Evolutionary conservation across 2,113 vertebrate genomes (phyloP).

Genomic region (Taurulus bubalis): DNA sequence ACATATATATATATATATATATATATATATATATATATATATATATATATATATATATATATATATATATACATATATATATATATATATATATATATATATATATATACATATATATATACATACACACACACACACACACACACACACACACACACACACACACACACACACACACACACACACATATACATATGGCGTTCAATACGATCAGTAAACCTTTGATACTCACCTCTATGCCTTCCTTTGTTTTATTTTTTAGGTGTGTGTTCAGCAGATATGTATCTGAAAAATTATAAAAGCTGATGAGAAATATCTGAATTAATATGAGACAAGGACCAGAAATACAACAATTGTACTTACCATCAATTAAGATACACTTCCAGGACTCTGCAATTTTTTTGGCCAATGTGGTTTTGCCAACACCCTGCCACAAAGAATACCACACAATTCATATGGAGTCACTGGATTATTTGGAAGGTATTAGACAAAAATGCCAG

Average conservation of each 20-base stretch:
- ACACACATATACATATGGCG: not conserved
- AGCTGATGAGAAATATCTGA: conserved; percentile 1
- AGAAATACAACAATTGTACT: not conserved
- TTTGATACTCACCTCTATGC: conserved; percentile 82
- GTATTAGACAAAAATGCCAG: not conserved
- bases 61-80: too few relatives aligned
- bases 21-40: too few relatives aligned
- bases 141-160: too few relatives aligned
- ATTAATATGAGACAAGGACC: not conserved
- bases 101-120: too few relatives aligned
- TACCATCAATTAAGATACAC: conserved; percentile 92
- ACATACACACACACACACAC: too few relatives aligned
- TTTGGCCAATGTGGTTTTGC: conserved; percentile 91
- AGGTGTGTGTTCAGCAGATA: conserved; percentile 87
- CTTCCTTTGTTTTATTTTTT: conserved; percentile 80
- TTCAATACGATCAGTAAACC: not conserved
- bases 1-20: too few relatives aligned
- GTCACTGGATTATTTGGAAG: not conserved
- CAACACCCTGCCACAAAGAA: conserved; percentile 86
- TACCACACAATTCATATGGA: not conserved
- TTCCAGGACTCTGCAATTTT: conserved; percentile 89
- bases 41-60: too few relatives aligned
- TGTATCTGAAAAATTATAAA: conserved; percentile 83
- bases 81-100: too few relatives aligned
- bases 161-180: not conserved